These are phyloP conservation scores for Tyto alba DNA, from an alignment of 2,113 vertebrate species.

Conservation along the genomic window DNA sequence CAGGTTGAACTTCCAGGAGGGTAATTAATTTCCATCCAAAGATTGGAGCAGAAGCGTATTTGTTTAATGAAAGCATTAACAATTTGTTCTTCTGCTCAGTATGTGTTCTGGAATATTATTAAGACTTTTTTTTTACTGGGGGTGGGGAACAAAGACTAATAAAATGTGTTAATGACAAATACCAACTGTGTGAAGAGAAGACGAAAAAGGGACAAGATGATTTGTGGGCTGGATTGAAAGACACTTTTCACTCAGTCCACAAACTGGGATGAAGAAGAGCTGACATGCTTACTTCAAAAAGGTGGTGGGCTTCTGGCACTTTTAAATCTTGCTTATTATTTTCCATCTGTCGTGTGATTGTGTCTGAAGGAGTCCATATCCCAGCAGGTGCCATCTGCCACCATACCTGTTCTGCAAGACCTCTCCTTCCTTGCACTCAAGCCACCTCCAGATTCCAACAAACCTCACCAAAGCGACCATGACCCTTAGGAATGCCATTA, in stretches of 20 bases:
- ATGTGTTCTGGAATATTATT: constrained; percentile 38
- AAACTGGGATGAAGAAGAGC: neutral
- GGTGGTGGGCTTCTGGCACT: neutral
- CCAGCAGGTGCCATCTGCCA: neutral
- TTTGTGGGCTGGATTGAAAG: neutral
- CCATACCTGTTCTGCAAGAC: neutral
- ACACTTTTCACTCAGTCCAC: neutral
- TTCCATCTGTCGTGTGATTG: neutral
- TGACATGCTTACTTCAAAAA: neutral
- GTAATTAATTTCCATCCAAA: constrained; percentile 37
- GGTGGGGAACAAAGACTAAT: constrained; percentile 13
- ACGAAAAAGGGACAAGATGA: neutral
- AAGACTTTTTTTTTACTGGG: neutral
- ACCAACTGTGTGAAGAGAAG: neutral
- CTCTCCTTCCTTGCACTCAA: neutral
- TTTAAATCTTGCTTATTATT: neutral
- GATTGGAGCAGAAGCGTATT: neutral
- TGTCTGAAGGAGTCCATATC: neutral
- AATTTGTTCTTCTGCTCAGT: constrained; percentile 38
- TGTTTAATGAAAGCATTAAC: constrained; percentile 38
- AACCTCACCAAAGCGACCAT: neutral
- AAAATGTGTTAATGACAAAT: constrained; percentile 40
- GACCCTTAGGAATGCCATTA: neutral
- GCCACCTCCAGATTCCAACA: neutral
- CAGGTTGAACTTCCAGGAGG: neutral